Evolutionary conservation across 2,888 invertebrate species (phyloP).

Genomic region (Caenorhabditis japonica): DNA sequence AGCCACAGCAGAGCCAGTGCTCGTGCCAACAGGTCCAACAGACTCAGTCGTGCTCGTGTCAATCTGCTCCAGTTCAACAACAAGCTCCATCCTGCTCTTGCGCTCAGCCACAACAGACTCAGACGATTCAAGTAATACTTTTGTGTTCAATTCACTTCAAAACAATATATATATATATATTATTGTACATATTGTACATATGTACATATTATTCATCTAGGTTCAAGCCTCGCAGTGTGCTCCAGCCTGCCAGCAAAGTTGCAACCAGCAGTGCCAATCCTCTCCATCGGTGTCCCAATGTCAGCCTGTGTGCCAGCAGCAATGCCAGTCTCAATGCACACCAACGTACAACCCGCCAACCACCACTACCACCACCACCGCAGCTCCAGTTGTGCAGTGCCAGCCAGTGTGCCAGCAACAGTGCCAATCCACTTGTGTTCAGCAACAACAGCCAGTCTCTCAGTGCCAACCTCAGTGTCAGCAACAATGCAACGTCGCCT

Average conservation of each 20-base stretch:
- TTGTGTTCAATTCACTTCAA: too few relatives aligned
- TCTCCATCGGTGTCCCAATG: constrained; percentile 35
- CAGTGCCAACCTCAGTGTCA: constrained; percentile 47
- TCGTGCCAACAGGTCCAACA: constrained; percentile 56
- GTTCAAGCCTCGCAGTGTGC: constrained; percentile 25
- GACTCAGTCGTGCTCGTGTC: constrained; percentile 60
- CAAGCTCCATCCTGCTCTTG: constrained; percentile 55
- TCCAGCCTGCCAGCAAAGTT: constrained; percentile 54
- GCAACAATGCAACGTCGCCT: not conserved
- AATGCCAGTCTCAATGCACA: constrained; percentile 29
- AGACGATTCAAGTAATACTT: constrained; percentile 47
- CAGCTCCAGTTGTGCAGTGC: constrained; percentile 19
- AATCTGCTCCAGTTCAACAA: constrained; percentile 58
- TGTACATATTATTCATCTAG: constrained; percentile 13
- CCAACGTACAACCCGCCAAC: constrained; percentile 27
- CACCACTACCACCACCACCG: constrained; percentile 33
- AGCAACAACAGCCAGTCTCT: constrained; percentile 28
- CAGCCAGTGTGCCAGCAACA: constrained; percentile 25
- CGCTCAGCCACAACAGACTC: constrained; percentile 56
- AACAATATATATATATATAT: too few relatives aligned
- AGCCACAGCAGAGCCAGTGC: constrained; percentile 53
- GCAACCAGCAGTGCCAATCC: constrained; percentile 36
- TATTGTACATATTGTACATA: too few relatives aligned
- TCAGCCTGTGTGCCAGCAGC: constrained; percentile 34
- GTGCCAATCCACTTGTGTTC: constrained; percentile 14